Evolutionary conservation across 2,113 vertebrate genomes (phyloP).

Genomic region (Ameiurus melas): DNA sequence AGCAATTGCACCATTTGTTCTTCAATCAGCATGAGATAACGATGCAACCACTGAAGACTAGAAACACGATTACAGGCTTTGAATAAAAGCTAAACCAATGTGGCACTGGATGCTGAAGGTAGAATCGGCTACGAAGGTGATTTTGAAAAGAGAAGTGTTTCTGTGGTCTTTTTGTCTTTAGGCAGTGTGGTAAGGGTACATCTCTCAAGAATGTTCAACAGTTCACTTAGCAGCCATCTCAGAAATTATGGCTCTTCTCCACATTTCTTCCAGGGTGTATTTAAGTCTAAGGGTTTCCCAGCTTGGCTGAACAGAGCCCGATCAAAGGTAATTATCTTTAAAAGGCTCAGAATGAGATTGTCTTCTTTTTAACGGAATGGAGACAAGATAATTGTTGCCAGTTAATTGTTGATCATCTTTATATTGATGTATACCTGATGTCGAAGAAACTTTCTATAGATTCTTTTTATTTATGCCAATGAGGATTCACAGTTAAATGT

Average conservation of each 20-base stretch:
- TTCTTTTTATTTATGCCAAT: neutral
- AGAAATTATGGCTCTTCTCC: neutral
- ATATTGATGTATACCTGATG: too few species aligned
- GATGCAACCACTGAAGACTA: neutral
- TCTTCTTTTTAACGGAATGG: neutral
- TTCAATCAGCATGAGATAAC: constrained; percentile 8
- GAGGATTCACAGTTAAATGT: neutral
- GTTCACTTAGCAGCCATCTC: neutral
- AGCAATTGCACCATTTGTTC: constrained; percentile 26
- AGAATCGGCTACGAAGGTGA: neutral
- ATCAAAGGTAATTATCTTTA: neutral
- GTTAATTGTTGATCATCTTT: neutral
- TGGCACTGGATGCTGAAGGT: neutral
- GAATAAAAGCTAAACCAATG: neutral
- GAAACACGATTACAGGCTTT: neutral
- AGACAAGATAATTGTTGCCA: neutral
- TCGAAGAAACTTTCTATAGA: too few species aligned
- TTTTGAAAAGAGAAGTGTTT: neutral
- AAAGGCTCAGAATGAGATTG: neutral
- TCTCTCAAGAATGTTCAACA: neutral
- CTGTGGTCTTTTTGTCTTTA: neutral
- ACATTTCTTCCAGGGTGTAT: neutral
- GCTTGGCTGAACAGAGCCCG: neutral
- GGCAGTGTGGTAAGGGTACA: neutral
- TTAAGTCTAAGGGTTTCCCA: neutral